These are phyloP conservation scores for Hesperophylax magnus DNA, from an alignment of 1,140 invertebrate genomes.

Conservation along the genomic window DNA sequence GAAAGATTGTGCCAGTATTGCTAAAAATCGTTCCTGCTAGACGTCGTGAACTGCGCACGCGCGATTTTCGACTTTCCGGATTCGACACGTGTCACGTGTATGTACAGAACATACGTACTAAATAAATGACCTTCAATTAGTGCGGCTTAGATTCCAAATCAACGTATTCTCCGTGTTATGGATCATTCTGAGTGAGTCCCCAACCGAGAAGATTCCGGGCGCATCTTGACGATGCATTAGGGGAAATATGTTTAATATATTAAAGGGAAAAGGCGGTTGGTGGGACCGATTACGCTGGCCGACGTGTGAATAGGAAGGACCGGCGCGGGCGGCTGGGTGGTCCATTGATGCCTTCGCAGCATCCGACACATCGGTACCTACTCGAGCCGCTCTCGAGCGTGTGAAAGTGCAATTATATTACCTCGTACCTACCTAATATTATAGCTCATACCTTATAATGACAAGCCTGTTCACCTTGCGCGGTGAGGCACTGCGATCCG, in stretches of 20 bases:
- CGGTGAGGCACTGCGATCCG: too few relatives aligned
- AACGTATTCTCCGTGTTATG: not conserved
- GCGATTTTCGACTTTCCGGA: too few relatives aligned
- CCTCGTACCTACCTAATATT: too few relatives aligned
- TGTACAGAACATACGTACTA: too few relatives aligned
- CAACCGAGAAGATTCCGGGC: not conserved
- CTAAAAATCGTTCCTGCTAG: too few relatives aligned
- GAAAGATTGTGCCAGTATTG: too few relatives aligned
- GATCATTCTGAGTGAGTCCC: not conserved
- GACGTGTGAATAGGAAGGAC: conserved; percentile 42
- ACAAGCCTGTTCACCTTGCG: not conserved
- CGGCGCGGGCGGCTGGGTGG: conserved; percentile 5
- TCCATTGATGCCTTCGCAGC: conserved; percentile 1
- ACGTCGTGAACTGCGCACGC: too few relatives aligned
- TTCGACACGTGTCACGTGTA: too few relatives aligned
- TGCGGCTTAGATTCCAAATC: too few relatives aligned
- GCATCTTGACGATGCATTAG: conserved; percentile 38
- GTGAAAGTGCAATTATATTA: conserved; percentile 35
- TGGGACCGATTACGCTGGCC: conserved; percentile 22
- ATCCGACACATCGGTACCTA: not conserved
- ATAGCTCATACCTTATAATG: not conserved
- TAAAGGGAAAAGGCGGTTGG: conserved; percentile 30
- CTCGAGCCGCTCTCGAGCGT: conserved; percentile 6
- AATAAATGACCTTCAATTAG: too few relatives aligned
- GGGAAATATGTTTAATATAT: conserved; percentile 43